Evolutionary conservation across 2,113 vertebrate species (phyloP).

Genomic region (Typhlomys cinereus): DNA sequence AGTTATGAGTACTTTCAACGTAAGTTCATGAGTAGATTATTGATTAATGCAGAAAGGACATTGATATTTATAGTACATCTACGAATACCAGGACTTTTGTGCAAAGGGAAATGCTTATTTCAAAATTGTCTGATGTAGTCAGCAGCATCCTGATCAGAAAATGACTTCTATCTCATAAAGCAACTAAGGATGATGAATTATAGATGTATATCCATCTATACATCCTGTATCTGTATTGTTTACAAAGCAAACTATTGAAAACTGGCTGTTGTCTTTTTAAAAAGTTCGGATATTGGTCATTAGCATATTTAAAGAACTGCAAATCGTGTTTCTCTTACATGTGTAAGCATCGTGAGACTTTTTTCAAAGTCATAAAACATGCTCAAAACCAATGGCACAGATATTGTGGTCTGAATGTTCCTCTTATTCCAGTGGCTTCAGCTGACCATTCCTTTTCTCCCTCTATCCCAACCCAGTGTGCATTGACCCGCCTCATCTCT

Average conservation of each 20-base stretch:
- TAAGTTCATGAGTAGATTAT: slow-evolving; percentile 72
- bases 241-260: background rate
- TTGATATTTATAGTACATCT: slow-evolving; percentile 73
- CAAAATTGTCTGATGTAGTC: background rate
- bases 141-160: background rate
- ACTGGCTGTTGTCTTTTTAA: background rate
- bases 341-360: background rate
- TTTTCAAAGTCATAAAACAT: slow-evolving; percentile 20
- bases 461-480: background rate
- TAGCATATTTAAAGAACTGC: background rate
- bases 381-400: background rate
- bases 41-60: slow-evolving; percentile 68
- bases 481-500: background rate
- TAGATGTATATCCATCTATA: background rate
- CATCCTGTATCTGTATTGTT: background rate
- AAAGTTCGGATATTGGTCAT: background rate
- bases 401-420: background rate
- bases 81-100: slow-evolving; percentile 66
- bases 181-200: background rate
- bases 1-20: slow-evolving; percentile 71
- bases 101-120: slow-evolving; percentile 67
- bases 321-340: background rate
- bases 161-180: background rate
- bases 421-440: background rate
- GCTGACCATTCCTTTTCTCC: background rate